phyloP scores from a whole-genome alignment of 2,797 vertebrate species.

The Phataginus tricuspis region DNA sequence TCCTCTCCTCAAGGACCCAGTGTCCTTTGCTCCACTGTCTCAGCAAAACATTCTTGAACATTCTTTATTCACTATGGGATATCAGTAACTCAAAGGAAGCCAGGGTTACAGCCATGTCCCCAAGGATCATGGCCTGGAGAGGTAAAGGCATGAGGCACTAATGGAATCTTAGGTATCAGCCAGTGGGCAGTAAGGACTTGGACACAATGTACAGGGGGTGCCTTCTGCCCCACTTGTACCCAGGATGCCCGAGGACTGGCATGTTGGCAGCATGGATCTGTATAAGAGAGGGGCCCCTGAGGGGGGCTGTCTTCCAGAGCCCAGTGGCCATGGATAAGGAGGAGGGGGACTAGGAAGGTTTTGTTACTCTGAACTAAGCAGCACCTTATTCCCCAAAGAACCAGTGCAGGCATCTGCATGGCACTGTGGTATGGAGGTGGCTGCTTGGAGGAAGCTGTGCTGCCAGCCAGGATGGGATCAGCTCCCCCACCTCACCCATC shows the following conservation, averaged over 20 bases:
- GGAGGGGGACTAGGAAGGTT: background rate
- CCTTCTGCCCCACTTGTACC: background rate
- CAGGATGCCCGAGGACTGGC: background rate
- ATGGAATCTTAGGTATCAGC: background rate
- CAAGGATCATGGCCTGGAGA: background rate
- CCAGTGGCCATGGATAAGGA: background rate
- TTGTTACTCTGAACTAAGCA: background rate
- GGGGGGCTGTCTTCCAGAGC: background rate
- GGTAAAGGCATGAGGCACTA: background rate
- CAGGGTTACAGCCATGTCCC: background rate
- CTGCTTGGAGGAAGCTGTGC: background rate
- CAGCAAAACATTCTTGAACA: background rate
- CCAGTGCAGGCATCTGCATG: background rate
- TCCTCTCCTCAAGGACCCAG: background rate
- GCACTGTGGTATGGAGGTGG: accelerated
- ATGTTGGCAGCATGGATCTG: background rate
- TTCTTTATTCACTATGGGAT: background rate
- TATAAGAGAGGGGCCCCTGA: background rate
- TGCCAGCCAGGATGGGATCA: background rate
- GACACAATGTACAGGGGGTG: no score
- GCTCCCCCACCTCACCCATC: background rate
- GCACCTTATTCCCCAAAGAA: background rate
- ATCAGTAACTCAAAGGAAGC: background rate
- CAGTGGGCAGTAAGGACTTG: background rate
- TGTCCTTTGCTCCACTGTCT: background rate